Base-by-base conservation (phyloP, 2,888 invertebrate species). In the Melipona beecheii region DNA sequence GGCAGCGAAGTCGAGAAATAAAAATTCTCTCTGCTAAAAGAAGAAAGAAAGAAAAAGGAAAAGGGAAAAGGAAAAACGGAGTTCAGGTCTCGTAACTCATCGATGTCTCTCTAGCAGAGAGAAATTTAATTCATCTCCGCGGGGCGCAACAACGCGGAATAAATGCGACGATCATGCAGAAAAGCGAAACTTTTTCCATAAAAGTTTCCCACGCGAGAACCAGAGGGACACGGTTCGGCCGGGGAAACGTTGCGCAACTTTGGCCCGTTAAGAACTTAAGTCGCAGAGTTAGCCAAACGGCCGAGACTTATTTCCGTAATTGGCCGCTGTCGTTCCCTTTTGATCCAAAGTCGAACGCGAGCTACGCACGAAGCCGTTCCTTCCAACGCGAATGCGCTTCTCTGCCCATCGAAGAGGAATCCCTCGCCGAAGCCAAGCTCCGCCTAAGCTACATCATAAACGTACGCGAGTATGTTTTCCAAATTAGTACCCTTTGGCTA, bases 121-220 rank as follows among this genome's bases (percentile, higher is more conserved):
- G 36, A 62, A 76, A 62, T 70, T 79, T 54, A 62, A 75, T 75
- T 69, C n/a, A 71, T 21, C 60, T 68, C 13, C n/a, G 17, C 21
- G 24, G 4, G 13, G 19, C n/a, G 58, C 52, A 19, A 19, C 24
- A n/a, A 50, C 65, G 58, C 50, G 49, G 54, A 81, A 78, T 52
- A 72, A 81, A 66, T 62, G 65, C 71, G 6, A 43, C 21, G 21
- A n/a, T 31, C n/a, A n/a, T 21, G 13, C 36, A 24, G 19, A 2
- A 19, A 60, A 71, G 78, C 15, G 11, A 27, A 66, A 74, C 64
- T 78, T 81, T 78, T 78, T 78, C 78, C 78, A 81, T 81, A 66
- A 81, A 78, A 81, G 72, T 81, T 72, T 17, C 31, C 21, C 19
- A 6, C 19, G 17, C 13, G 52, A 65, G 54, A 31, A 31, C 4